Base-by-base conservation (phyloP, 2,888 invertebrate species). In the Eurytoma californica region DNA sequence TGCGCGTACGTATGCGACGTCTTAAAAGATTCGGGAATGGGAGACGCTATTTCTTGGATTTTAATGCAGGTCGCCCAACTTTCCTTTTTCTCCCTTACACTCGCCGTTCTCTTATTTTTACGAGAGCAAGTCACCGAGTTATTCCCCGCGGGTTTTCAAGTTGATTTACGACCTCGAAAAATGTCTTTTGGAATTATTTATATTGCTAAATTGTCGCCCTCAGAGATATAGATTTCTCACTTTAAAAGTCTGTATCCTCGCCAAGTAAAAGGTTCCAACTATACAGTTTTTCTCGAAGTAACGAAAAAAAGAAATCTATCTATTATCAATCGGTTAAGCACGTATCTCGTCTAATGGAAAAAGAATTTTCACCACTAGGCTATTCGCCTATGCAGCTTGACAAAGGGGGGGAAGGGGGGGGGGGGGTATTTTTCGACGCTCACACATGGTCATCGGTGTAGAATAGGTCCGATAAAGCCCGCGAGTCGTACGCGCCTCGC, bases 11-110 rank as follows among this genome's bases (percentile, higher is more conserved):
- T n/a, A 47, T n/a, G 30, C 30, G 16, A 14, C 30, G 9, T 47
- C 47, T 47, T 9, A 18, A 12, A 18, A 65, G 16, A 65, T 47
- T 70, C 70, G 49, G 49, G 57, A 13, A 20, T n/a, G 1, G 49
- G 67, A 53, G n/a, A 58, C 24, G 55, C 39, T 55, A 73, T 65
- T 63, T 72, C 72, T 72, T 63, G 61, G 72, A 72, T 72, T 72
- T 72, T 72, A 63, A 73, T 66, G 65, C 65, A 73, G 65, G 20
- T 47, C 73, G 65, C 49, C 24, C 18, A 30, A n/a, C 60, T 28
- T 53, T 60, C 24, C 49, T 58, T 51, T 18, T 61, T 16, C 63
- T 39, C 18, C 18, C 18, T 18, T 63, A 9, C 63, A 18, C 39
- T 39, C 30, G n/a, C 7, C 39, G 60, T 60, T 13, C 12, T 58